Base-by-base conservation (phyloP, 2,113 vertebrate genomes). In the Callaeas wilsoni region DNA sequence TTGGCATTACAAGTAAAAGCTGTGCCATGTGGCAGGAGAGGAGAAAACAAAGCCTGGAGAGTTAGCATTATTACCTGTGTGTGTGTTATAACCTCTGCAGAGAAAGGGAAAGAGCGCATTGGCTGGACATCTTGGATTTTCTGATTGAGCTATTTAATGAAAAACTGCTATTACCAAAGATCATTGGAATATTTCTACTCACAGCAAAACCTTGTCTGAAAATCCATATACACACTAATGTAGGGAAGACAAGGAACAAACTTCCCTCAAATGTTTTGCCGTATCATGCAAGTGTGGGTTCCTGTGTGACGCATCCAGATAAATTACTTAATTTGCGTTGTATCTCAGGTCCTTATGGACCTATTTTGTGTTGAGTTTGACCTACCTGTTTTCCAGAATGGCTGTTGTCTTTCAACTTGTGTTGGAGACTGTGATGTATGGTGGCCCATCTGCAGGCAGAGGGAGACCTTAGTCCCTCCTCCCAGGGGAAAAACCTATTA, bases 241-340 rank as follows among this genome's bases (percentile, higher is more conserved):
- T 11, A 65, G 32, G 39, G 20, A 84, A 90, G 42, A 52, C 0
- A 12, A 68, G 30, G 18, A 77, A 64, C 10, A 25, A 78, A 22
- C 17, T 84, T 89, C 29, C 55, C 11, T 65, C 12, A 57, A 74
- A 1, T 12, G 6, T 83, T 92, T 89, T 91, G 21, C 35, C 85
- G 26, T 41, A 33, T 44, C 57, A 9, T 11, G 6, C 71, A 35
- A 41, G 5, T 50, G 14, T 53, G 71, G n/a, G 52, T 46, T 93
- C 53, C 27, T 37, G 49, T 0, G 2, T 35, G 39, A 47, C 47
- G 26, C 0, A 1, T 74, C 3, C 13, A 32, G 13, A 46, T 52
- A 75, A 89, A 6, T 67, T 37, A 62, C 9, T 79, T 42, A 47
- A 7, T 81, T 41, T 84, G 10, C 21, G 15, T 35, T 57, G 17